Base-by-base conservation (phyloP, 92 coral and sea anemone species). In the Phenganax stokvisi region DNA sequence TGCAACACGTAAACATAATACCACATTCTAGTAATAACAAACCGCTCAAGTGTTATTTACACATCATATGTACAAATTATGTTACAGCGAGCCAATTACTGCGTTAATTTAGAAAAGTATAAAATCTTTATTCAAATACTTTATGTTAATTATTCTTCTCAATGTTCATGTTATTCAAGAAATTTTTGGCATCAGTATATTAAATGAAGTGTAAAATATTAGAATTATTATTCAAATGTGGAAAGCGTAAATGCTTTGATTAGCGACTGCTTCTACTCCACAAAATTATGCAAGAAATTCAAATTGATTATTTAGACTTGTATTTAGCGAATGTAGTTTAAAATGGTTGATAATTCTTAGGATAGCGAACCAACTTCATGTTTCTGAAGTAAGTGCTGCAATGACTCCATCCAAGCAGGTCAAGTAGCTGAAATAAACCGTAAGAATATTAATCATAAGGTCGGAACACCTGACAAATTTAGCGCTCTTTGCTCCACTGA, bases 331-430 rank as follows among this genome's bases (percentile, higher is more conserved):
- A 37, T 30, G 17, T 30, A 31, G 71, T 57, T 94, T 80, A 96
- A 89, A 96, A 96, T 8, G 90, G 97, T 65, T 90, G 91, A 53
- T 88, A 92, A 30, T 79, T 66, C 47, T 84, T 71, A 0, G 99
- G 97, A 77, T 92, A 96, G 63, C 88, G 92, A 79, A 92, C 85
- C 10, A 87, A 88, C 69, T 92, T 84, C 60, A 89, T 84, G 71
- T 89, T 90, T 72, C 80, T 91, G 66, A 84, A 88, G 71, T 71
- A 81, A 10, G 83, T 82, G 10, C 76, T 90, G 79, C 97, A 96
- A 73, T 96, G 96, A 13, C 85, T 80, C 96, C 97, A 91, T 13
- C 92, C 91, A 30, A 96, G 97, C 77, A 84, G 85, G 61, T 89
- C 96, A 62, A 91, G 92, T 72, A 96, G 65, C 99, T 96, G 83